A percentile compares a stretch with the other conserved stretches of the same genome.
Evolutionary conservation across 2,797 vertebrate species (phyloP).

Genomic region (Propithecus deckenii): DNA sequence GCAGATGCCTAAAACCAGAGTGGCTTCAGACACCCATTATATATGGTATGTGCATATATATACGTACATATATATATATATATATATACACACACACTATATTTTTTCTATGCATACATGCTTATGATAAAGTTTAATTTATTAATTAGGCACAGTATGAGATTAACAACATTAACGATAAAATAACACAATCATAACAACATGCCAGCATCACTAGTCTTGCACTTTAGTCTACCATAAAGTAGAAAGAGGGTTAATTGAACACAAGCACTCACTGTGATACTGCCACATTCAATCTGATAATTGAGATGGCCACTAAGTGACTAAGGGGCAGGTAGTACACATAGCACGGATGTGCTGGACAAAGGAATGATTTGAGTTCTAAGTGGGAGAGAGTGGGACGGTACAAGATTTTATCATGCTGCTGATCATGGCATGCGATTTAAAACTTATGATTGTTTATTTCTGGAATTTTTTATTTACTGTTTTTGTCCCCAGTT

Average conservation of each 20-base stretch:
- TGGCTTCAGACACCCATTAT: too few relatives aligned
- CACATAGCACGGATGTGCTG: background rate
- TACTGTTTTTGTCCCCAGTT: background rate
- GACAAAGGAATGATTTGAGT: background rate
- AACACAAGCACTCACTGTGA: background rate
- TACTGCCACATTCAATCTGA: background rate
- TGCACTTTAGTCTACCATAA: background rate
- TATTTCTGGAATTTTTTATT: background rate
- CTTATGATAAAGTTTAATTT: background rate
- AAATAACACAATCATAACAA: background rate
- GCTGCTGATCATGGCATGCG: background rate
- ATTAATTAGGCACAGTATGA: background rate
- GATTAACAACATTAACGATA: background rate
- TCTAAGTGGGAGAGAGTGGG: background rate
- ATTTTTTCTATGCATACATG: background rate
- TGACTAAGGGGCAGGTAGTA: background rate
- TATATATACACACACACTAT: background rate
- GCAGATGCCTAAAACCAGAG: background rate
- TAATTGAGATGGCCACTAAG: background rate
- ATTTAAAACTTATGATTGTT: background rate
- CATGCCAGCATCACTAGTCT: background rate
- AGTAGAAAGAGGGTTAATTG: background rate
- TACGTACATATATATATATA: too few relatives aligned
- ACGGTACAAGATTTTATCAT: background rate
- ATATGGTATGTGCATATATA: too few relatives aligned